Conservation (phyloP, 2,113 vertebrate genomes). For the Megatriorchis doriae region DNA sequence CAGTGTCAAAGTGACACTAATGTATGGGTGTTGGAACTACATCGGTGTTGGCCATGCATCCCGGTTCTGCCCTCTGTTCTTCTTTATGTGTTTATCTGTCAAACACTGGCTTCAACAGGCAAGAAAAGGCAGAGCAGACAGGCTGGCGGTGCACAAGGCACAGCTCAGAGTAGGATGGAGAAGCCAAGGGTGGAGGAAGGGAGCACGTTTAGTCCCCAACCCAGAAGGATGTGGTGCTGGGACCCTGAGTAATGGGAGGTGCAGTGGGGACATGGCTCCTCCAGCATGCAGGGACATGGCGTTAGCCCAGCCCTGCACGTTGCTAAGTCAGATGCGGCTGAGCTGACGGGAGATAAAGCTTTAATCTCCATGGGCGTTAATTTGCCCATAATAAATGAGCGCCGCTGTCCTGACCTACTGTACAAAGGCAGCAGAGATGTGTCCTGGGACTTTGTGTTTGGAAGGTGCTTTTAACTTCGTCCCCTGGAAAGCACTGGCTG, state of each 20-base stretch:
- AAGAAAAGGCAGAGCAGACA: not conserved
- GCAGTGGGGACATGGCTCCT: not conserved
- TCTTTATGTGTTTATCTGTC: not conserved
- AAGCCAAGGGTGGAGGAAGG: not conserved
- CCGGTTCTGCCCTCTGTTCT: not conserved
- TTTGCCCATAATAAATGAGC: not conserved
- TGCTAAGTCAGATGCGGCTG: not conserved
- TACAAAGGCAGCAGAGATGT: not conserved
- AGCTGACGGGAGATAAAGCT: not conserved
- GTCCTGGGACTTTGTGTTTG: not conserved
- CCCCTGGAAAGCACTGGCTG: not conserved
- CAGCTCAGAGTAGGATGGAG: not conserved
- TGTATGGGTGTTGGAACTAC: not conserved
- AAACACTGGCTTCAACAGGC: not conserved
- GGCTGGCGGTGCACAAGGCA: not conserved
- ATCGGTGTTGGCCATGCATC: accelerated
- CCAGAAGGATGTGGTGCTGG: not conserved
- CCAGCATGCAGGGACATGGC: accelerated
- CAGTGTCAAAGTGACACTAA: not conserved
- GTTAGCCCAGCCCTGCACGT: not conserved
- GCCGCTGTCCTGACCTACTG: accelerated
- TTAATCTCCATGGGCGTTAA: not conserved
- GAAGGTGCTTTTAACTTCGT: not conserved
- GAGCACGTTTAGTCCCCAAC: accelerated
- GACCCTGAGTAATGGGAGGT: accelerated